These are phyloP conservation scores for Sebastiscus tertius DNA, from an alignment of 2,797 vertebrate species.

Conservation along the genomic window DNA sequence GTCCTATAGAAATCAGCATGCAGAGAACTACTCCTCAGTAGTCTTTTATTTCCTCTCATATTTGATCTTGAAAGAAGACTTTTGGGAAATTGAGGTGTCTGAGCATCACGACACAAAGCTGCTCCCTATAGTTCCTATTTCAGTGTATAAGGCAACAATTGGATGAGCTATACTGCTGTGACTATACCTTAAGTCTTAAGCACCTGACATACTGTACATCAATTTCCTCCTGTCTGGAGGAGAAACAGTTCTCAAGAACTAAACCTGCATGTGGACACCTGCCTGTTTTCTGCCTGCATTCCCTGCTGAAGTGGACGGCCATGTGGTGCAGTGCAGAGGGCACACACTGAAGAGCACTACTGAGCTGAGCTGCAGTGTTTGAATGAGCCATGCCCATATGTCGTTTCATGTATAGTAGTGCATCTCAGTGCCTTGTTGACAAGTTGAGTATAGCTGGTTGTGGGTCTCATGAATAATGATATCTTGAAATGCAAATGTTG, in stretches of 20 bases:
- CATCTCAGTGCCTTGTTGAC: not conserved
- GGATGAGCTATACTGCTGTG: conserved; percentile 12
- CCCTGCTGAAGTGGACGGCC: not conserved
- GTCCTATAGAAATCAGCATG: conserved; percentile 34
- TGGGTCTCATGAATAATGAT: not conserved
- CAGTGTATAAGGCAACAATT: not conserved
- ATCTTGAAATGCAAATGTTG: not conserved
- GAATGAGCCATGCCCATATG: not conserved
- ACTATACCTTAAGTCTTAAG: conserved; percentile 7
- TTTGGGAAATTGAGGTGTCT: conserved; percentile 6
- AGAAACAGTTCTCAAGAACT: not conserved
- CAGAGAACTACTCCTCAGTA: not conserved
- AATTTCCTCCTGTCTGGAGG: not conserved
- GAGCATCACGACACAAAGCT: not conserved
- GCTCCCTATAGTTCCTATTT: conserved; percentile 12
- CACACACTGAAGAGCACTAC: conserved; percentile 7
- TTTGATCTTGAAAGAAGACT: conserved; percentile 15
- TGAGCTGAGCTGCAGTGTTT: not conserved
- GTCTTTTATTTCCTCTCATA: conserved; percentile 21
- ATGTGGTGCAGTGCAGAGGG: conserved; percentile 31
- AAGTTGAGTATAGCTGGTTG: not conserved
- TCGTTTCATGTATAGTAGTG: not conserved
- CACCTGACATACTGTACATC: not conserved
- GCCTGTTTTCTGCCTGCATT: conserved; percentile 23
- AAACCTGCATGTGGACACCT: conserved; percentile 27